Evolutionary conservation across 2,113 vertebrate species (phyloP).

Genomic region (Gasterosteus aculeatus): DNA sequence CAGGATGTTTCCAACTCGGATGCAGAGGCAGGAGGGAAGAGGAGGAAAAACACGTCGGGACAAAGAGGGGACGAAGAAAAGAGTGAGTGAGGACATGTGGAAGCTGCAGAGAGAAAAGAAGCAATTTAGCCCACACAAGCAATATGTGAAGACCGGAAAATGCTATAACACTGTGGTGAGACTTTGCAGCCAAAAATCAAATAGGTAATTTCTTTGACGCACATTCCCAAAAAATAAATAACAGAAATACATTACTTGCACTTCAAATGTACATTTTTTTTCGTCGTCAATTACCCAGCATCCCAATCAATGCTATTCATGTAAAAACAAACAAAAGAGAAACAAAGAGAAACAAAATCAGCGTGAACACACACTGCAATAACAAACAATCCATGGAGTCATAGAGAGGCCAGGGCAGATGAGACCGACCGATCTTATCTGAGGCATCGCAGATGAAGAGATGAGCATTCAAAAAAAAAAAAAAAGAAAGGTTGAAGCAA

Average conservation of each 20-base stretch:
- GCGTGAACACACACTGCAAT: not conserved
- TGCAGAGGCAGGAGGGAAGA: conserved; percentile 44
- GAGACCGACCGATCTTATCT: not conserved
- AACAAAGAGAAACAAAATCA: conserved; percentile 8
- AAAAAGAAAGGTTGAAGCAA: not conserved
- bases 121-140: conserved; percentile 10
- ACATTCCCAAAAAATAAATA: not conserved
- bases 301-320: not conserved
- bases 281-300: not conserved
- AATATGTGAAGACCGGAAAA: conserved; percentile 3
- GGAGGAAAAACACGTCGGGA: conserved; percentile 21
- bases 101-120: not conserved
- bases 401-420: conserved; percentile 12
- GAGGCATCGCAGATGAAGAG: conserved; percentile 29
- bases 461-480: not conserved
- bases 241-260: not conserved
- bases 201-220: not conserved
- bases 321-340: conserved; percentile 1
- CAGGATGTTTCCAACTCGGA: conserved; percentile 66
- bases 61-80: conserved; percentile 2
- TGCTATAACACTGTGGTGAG: not conserved
- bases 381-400: conserved; percentile 5
- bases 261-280: not conserved
- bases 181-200: not conserved
- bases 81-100: conserved; percentile 1